Evolutionary conservation across 2,113 vertebrate species (phyloP).

Genomic region (Trogon melanurus): DNA sequence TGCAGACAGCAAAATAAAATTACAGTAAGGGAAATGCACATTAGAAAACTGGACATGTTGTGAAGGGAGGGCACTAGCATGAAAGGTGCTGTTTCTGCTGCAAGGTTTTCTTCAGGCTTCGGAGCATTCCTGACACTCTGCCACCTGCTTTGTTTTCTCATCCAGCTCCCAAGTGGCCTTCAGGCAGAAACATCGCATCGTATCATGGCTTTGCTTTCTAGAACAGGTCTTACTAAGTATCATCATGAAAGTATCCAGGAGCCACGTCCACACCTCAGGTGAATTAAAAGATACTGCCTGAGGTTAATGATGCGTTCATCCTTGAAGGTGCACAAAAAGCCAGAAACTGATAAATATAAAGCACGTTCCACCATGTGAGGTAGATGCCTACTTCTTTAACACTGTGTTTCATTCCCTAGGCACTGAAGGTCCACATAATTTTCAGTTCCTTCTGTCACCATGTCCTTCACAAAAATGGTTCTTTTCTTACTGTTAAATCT

Average conservation of each 20-base stretch:
- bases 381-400: background rate
- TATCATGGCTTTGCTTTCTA: background rate
- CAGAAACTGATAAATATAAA: slow-evolving; percentile 30
- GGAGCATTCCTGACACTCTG: background rate
- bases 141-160: background rate
- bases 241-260: background rate
- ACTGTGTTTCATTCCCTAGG: background rate
- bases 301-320: slow-evolving; percentile 18
- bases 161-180: background rate
- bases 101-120: slow-evolving; percentile 18
- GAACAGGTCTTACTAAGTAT: background rate
- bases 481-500: background rate
- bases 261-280: background rate
- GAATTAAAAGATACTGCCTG: slow-evolving; percentile 10
- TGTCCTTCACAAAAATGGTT: background rate
- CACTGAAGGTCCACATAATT: background rate
- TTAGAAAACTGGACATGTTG: background rate
- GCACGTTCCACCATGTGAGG: background rate
- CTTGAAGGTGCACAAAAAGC: background rate
- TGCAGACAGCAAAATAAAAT: slow-evolving; percentile 26
- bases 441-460: background rate
- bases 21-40: background rate
- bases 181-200: background rate
- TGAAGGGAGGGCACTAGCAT: background rate
- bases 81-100: background rate